Base-by-base conservation (phyloP, 2,888 invertebrate species). In the Cephus pulcher region DNA sequence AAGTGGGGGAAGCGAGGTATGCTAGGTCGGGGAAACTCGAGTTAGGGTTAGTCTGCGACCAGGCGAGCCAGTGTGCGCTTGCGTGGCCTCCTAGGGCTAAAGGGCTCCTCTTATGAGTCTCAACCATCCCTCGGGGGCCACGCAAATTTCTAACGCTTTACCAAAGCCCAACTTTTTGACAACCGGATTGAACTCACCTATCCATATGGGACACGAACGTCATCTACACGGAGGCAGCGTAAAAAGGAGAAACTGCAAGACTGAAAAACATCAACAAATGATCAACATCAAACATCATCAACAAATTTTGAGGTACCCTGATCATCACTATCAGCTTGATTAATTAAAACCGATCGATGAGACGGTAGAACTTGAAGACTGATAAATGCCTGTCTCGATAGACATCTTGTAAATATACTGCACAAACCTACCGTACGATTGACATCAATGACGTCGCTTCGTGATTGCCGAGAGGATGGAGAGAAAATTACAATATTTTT, bases 21-120 rank as follows among this genome's bases (percentile, higher is more conserved):
- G 73, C 76, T 75, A 40, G 77, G 75, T 76, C 35, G 73, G 35
- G 76, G 12, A 68, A 35, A 74, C 34, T 33, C 34, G 77, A 70
- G 75, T 75, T 84, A 82, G 82, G 82, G 86, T 89, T 88, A 90
- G 90, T 90, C 88, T 85, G 88, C 87, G 85, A 85, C 82, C 86
- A 86, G 86, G 86, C 89, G 88, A 86, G 88, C 85, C 81, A 86
- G 84, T 86, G 88, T 88, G 89, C 90, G 90, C 90, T 88, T 88
- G 89, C 88, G 88, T 89, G 84, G 82, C 78, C 71, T 73, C 76
- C 32, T 12, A 30, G 71, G 71, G 71, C 32, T 32, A 30, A 32
- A 56, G 23, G 73, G 68, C 34, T 23, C 37, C 74, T 56, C 40
- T 56, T 56, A 56, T 23, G 23, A 15, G 30, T 32, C 74, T 33